phyloP scores from a whole-genome alignment of 2,888 invertebrate species.

The Tigriopus californicus region DNA sequence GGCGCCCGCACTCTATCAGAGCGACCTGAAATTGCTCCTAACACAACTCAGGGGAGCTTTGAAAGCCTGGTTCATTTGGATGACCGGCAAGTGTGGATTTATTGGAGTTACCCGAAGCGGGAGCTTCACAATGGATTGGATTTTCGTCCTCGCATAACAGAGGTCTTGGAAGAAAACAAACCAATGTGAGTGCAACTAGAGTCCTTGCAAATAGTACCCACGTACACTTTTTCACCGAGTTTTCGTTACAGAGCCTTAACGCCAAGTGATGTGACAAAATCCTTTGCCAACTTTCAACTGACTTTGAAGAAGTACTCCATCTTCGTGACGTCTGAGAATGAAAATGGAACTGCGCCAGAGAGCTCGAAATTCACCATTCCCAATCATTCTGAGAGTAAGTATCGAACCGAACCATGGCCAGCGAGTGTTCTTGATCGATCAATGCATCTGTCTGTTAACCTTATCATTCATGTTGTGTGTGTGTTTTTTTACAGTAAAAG shows the following conservation, averaged over 20 bases:
- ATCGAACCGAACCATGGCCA: background rate
- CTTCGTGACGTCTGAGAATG: slow-evolving; percentile 41
- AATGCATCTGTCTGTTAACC: background rate
- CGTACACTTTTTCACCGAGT: background rate
- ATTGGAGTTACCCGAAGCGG: slow-evolving; percentile 54
- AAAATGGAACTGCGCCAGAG: slow-evolving; percentile 35
- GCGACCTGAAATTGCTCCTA: slow-evolving; percentile 47
- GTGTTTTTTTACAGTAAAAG: slow-evolving; percentile 23
- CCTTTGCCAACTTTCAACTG: slow-evolving; percentile 41
- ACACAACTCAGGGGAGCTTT: slow-evolving; percentile 51
- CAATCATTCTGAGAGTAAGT: slow-evolving; percentile 33
- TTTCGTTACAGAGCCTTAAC: slow-evolving; percentile 16
- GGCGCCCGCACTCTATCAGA: slow-evolving; percentile 19
- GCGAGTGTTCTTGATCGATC: slow-evolving; percentile 11
- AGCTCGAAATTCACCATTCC: slow-evolving; percentile 43
- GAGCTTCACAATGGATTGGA: slow-evolving; percentile 50
- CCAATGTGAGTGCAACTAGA: slow-evolving; percentile 23
- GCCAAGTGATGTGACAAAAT: slow-evolving; percentile 21
- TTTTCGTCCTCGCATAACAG: slow-evolving; percentile 39
- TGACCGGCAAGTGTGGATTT: slow-evolving; percentile 44
- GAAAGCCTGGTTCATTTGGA: slow-evolving; percentile 30
- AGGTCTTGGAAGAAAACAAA: slow-evolving; percentile 26
- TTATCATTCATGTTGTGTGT: too few species aligned
- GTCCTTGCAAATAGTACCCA: slow-evolving; percentile 25
- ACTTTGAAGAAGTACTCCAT: slow-evolving; percentile 33